phyloP scores from a whole-genome alignment of 2,113 vertebrate species.

The Paraplagusia blochii region DNA sequence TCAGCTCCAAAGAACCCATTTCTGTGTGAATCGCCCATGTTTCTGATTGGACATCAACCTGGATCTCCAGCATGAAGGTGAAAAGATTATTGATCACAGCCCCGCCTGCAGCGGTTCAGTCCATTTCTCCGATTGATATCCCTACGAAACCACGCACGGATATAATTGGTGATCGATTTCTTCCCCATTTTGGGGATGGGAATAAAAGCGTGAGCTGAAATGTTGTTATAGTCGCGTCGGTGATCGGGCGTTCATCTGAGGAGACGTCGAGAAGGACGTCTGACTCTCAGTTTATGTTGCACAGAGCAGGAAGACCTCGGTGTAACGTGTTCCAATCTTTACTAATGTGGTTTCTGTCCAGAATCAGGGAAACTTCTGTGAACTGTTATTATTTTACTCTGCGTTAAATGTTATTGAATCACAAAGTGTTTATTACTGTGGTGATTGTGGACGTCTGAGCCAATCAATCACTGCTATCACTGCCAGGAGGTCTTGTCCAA shows the following conservation, averaged over 20 bases:
- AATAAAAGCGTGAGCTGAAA: slow-evolving; percentile 19
- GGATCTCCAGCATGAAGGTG: slow-evolving; percentile 5
- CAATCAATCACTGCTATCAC: no score
- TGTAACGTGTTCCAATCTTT: neutral
- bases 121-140: slow-evolving; percentile 43
- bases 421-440: no score
- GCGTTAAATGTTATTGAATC: no score
- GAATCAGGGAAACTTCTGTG: neutral
- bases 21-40: slow-evolving; percentile 6
- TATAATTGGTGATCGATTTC: slow-evolving; percentile 22
- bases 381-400: neutral
- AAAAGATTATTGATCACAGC: slow-evolving; percentile 25
- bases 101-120: slow-evolving; percentile 20
- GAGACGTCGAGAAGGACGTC: neutral
- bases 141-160: slow-evolving; percentile 23
- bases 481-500: no score
- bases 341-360: neutral
- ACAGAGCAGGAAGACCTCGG: neutral
- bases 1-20: slow-evolving; percentile 22
- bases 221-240: slow-evolving; percentile 14
- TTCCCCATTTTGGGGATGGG: neutral
- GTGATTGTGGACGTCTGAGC: no score
- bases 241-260: slow-evolving; percentile 11
- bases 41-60: slow-evolving; percentile 17
- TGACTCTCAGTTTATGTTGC: neutral